Conservation (phyloP, 92 coral and sea anemone species). For the Siderastrea siderea region DNA sequence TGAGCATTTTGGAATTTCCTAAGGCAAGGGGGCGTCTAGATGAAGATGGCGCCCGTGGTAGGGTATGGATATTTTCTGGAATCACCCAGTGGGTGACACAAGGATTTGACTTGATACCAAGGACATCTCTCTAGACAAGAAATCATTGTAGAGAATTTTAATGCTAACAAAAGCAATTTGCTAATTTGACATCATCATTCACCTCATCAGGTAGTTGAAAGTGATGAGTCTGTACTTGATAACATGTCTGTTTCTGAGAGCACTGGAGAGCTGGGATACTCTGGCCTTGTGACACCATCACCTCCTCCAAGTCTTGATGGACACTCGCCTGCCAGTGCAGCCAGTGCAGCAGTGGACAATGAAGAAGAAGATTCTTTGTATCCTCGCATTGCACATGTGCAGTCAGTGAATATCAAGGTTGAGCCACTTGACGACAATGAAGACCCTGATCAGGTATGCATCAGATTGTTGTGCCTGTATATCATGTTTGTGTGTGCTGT, state of each 20-base stretch:
- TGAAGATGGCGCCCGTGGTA: no score
- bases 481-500: no score
- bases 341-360: conserved; percentile 22
- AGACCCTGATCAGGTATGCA: conserved; percentile 76
- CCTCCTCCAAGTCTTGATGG: conserved; percentile 80
- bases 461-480: no score
- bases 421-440: conserved; percentile 90
- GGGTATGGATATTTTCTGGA: no score
- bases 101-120: no score
- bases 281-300: conserved; percentile 77
- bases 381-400: conserved; percentile 91
- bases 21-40: no score
- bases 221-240: conserved; percentile 70
- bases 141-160: neutral
- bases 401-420: conserved; percentile 82
- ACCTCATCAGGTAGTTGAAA: conserved; percentile 67
- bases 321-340: conserved; percentile 58
- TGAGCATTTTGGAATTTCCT: no score
- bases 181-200: neutral
- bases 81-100: no score
- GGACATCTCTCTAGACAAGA: no score
- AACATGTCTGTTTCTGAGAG: conserved; percentile 39
- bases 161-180: neutral
- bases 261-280: conserved; percentile 46
- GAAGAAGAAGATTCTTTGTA: conserved; percentile 73